Percentiles rank a stretch among this genome's conserved stretches.
These are phyloP conservation scores for Eupeodes latifasciatus DNA, from an alignment of 2,888 invertebrate genomes.

Conservation along the genomic window DNA sequence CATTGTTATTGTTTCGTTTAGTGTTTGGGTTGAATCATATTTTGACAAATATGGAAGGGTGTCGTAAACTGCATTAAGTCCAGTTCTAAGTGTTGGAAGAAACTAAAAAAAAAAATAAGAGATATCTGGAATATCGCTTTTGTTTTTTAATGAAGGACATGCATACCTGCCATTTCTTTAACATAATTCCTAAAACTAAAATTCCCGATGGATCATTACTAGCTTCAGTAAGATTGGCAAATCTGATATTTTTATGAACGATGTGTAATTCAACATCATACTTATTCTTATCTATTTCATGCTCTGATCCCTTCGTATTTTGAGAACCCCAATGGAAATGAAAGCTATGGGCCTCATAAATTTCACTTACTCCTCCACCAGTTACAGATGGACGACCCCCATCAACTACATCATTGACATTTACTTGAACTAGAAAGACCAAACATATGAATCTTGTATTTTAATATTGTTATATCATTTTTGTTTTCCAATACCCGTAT, in stretches of 20 bases:
- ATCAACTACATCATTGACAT: constrained; percentile 78
- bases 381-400: constrained; percentile 79
- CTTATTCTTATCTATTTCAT: constrained; percentile 82
- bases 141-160: not conserved
- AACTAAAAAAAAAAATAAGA: constrained; percentile 1
- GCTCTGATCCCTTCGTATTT: constrained; percentile 87
- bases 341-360: constrained; percentile 37
- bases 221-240: constrained; percentile 3
- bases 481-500: not conserved
- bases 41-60: constrained; percentile 77
- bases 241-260: constrained; percentile 87
- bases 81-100: constrained; percentile 49
- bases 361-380: constrained; percentile 79
- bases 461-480: not conserved
- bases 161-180: constrained; percentile 26
- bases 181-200: constrained; percentile 15
- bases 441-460: too few relatives aligned
- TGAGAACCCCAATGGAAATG: constrained; percentile 85
- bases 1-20: constrained; percentile 78
- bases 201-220: constrained; percentile 29
- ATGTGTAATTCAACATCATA: constrained; percentile 88
- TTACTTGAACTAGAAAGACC: constrained; percentile 78
- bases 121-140: too few relatives aligned
- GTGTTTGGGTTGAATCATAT: constrained; percentile 78
- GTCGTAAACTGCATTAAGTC: constrained; percentile 79